Evolutionary conservation across 2,113 vertebrate species (phyloP).

Genomic region (Larimichthys crocea): DNA sequence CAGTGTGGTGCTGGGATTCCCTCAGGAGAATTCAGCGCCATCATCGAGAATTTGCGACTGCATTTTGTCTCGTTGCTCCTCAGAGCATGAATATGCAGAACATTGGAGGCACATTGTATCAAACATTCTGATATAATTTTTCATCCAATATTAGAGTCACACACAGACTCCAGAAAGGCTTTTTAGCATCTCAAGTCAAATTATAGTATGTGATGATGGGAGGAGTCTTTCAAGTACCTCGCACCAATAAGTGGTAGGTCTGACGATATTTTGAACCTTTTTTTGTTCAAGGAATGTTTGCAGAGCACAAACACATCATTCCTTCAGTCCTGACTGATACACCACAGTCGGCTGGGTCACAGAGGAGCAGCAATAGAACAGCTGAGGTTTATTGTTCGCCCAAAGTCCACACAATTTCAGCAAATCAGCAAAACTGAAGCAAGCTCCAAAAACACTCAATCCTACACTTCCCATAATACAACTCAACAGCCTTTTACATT

Average conservation of each 20-base stretch:
- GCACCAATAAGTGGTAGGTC: too few species aligned
- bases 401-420: too few species aligned
- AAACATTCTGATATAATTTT: background rate
- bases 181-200: slow-evolving; percentile 8
- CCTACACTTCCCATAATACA: too few species aligned
- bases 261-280: background rate
- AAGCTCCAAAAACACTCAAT: too few species aligned
- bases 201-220: slow-evolving; percentile 7
- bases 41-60: slow-evolving; percentile 38
- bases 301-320: background rate
- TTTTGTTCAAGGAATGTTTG: background rate
- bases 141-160: background rate
- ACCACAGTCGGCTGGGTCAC: background rate
- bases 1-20: background rate
- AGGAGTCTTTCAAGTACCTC: background rate
- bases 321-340: background rate
- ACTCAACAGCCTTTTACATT: background rate
- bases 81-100: slow-evolving; percentile 25
- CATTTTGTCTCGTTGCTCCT: slow-evolving; percentile 13
- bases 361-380: background rate
- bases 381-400: too few species aligned
- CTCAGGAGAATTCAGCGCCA: slow-evolving; percentile 29
- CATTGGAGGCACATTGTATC: slow-evolving; percentile 3
- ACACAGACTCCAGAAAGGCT: background rate
- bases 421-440: too few species aligned